Conservation (phyloP, 2,888 invertebrate genomes). For the Thysanoteuthis rhombus region DNA sequence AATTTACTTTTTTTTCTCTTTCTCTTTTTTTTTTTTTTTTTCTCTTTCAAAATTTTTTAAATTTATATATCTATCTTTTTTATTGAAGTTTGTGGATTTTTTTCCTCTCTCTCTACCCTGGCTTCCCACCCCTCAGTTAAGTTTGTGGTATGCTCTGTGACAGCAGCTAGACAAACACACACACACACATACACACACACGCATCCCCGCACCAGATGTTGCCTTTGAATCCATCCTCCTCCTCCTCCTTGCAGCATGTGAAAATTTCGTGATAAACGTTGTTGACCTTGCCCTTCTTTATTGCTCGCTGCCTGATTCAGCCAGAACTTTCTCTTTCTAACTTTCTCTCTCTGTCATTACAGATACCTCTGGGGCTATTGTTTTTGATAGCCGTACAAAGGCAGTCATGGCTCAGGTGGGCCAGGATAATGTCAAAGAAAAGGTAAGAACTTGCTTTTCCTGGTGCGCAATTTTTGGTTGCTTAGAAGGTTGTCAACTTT, state of each 20-base stretch:
- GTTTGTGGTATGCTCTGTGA: background rate
- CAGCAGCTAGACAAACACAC: slow-evolving; percentile 12
- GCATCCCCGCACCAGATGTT: background rate
- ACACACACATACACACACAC: too few species aligned
- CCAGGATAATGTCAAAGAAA: slow-evolving; percentile 60
- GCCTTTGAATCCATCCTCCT: background rate
- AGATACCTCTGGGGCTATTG: slow-evolving; percentile 50
- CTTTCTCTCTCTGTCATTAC: slow-evolving; percentile 38
- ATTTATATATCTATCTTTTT: background rate
- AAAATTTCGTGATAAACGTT: background rate
- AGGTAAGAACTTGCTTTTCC: slow-evolving; percentile 43
- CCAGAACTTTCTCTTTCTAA: background rate
- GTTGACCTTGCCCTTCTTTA: background rate
- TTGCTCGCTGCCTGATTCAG: background rate
- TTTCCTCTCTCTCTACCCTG: background rate
- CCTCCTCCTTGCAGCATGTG: background rate
- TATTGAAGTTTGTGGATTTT: background rate
- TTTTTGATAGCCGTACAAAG: slow-evolving; percentile 57
- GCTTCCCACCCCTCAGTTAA: background rate
- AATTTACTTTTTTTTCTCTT: background rate
- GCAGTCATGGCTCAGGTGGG: slow-evolving; percentile 57
- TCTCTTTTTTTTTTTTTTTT: too few species aligned
- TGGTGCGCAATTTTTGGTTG: background rate
- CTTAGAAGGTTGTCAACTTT: too few species aligned
- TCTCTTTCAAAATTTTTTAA: too few species aligned